phyloP scores from a whole-genome alignment of 2,113 vertebrate genomes.

The Chamaea fasciata region DNA sequence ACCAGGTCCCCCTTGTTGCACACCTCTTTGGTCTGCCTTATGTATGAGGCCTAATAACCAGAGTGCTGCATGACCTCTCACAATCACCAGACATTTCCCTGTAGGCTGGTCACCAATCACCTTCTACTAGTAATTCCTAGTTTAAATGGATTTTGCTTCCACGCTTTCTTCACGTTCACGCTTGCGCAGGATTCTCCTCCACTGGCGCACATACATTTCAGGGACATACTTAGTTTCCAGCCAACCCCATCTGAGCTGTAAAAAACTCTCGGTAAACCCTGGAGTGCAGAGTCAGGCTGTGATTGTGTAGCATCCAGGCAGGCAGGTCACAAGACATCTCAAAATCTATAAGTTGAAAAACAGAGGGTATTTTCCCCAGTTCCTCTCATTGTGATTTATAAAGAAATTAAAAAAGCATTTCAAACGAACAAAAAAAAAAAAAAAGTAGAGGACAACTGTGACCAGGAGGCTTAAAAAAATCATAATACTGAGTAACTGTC shows the following conservation, averaged over 20 bases:
- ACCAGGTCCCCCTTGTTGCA: neutral
- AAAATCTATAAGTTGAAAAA: neutral
- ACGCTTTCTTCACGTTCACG: neutral
- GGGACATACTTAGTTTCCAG: neutral
- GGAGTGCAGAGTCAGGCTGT: neutral
- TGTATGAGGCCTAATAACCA: neutral
- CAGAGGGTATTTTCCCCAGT: neutral
- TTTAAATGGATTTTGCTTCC: conserved; percentile 19
- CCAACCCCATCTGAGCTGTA: neutral
- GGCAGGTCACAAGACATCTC: neutral
- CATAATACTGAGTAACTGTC: neutral
- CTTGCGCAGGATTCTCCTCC: neutral
- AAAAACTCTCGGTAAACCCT: neutral
- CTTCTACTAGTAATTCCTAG: neutral
- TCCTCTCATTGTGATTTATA: neutral
- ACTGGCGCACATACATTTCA: neutral
- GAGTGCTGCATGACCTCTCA: neutral
- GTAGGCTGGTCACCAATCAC: neutral
- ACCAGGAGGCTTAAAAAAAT: neutral
- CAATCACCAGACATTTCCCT: neutral
- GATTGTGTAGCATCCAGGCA: neutral
- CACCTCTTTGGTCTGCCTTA: neutral
- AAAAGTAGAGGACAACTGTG: neutral
- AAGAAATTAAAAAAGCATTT: neutral
- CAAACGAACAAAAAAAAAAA: neutral